A percentile compares a stretch with the other conserved stretches of the same genome.
Evolutionary conservation across 2,888 invertebrate genomes (phyloP).

Genomic region (Aphrophora alni): DNA sequence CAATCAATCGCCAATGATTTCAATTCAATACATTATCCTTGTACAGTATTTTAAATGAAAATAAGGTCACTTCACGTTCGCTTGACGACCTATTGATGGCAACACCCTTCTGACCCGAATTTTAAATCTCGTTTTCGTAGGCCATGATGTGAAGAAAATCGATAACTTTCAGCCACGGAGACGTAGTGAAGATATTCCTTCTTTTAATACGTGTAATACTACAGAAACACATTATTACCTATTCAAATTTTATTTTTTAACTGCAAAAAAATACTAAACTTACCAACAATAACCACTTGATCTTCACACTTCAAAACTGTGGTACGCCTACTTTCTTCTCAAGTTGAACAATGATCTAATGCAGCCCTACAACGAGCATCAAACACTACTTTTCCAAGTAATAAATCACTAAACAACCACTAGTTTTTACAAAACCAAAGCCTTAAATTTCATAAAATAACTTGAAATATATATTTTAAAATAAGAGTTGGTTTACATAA

Average conservation of each 20-base stretch:
- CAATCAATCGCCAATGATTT: neutral
- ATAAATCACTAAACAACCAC: neutral
- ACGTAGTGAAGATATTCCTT: neutral
- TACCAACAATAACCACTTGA: neutral
- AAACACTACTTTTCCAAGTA: neutral
- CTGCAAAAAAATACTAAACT: neutral
- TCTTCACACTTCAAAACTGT: neutral
- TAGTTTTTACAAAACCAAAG: neutral
- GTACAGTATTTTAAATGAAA: neutral
- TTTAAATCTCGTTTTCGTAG: constrained; percentile 1
- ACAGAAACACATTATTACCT: neutral
- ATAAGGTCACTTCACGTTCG: neutral
- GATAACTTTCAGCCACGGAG: neutral
- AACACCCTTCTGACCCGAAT: neutral
- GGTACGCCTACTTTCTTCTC: neutral
- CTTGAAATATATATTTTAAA: neutral
- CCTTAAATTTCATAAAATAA: neutral
- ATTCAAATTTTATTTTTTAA: too few relatives aligned
- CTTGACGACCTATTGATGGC: neutral
- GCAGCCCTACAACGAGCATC: neutral
- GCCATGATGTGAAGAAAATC: neutral
- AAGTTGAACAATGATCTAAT: neutral
- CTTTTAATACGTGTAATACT: neutral
- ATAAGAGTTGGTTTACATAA: neutral
- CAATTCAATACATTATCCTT: neutral